Conservation (phyloP, 37 sponge, comb jelly and placozoan species). For the Beroe ovata region DNA sequence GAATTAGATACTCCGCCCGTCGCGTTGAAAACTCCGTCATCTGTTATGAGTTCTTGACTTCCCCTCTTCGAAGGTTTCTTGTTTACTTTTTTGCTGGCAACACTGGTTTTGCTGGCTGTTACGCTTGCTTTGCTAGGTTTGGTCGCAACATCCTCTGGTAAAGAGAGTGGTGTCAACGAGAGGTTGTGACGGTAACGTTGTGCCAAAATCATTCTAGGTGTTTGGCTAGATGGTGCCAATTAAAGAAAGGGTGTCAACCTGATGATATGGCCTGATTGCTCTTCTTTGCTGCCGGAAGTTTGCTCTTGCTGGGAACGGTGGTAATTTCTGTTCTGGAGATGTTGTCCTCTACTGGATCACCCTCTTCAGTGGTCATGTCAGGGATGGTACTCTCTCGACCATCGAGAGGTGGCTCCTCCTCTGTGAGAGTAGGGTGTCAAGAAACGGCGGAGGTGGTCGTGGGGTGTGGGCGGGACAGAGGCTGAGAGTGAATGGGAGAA, state of each 20-base stretch:
- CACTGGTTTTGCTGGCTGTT: background rate
- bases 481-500: too few relatives aligned
- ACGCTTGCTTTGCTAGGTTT: background rate
- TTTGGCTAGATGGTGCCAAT: too few relatives aligned
- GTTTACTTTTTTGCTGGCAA: constrained; percentile 11
- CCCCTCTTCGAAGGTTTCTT: constrained; percentile 14
- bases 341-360: background rate
- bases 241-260: too few relatives aligned
- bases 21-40: constrained; percentile 46
- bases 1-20: background rate
- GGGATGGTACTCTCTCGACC: background rate
- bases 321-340: constrained; percentile 21
- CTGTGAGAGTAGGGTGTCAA: too few relatives aligned
- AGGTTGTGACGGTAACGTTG: too few relatives aligned
- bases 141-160: too few relatives aligned
- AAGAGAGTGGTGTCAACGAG: too few relatives aligned
- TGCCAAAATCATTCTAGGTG: too few relatives aligned
- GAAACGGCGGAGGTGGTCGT: too few relatives aligned
- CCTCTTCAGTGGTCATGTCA: background rate
- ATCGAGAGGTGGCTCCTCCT: background rate
- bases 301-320: background rate
- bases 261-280: constrained; percentile 33
- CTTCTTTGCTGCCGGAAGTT: constrained; percentile 4
- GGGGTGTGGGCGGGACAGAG: too few relatives aligned
- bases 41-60: background rate